Percentiles rank a stretch among this genome's conserved stretches.
Evolutionary conservation across 2,888 invertebrate genomes (phyloP).

Genomic region (Platerodrilus igneus): DNA sequence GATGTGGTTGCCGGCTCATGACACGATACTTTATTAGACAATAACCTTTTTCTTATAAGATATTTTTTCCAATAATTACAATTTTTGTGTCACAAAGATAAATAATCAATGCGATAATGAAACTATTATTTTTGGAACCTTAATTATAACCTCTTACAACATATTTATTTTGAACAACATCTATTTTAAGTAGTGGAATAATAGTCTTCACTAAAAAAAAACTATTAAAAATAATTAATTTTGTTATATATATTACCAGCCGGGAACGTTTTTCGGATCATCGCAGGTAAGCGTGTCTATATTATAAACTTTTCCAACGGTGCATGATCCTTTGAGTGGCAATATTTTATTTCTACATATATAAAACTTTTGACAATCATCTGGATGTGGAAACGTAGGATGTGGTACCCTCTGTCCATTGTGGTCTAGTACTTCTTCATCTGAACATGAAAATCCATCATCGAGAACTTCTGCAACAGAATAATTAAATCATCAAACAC

Average conservation of each 20-base stretch:
- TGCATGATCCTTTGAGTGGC: slow-evolving; percentile 72
- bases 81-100: too few species aligned
- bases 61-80: too few species aligned
- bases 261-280: slow-evolving; percentile 68
- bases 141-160: too few species aligned
- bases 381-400: slow-evolving; percentile 73
- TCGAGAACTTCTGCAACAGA: slow-evolving; percentile 58
- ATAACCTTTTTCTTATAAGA: too few species aligned
- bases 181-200: too few species aligned
- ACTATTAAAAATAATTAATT: slow-evolving; percentile 4
- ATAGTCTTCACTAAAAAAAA: slow-evolving; percentile 39
- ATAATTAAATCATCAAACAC: too few species aligned
- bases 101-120: too few species aligned
- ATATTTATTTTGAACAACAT: too few species aligned
- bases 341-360: slow-evolving; percentile 73
- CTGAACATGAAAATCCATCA: slow-evolving; percentile 74
- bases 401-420: slow-evolving; percentile 67
- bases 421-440: slow-evolving; percentile 61
- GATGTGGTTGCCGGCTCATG: too few species aligned
- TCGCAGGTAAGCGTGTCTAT: slow-evolving; percentile 73
- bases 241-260: slow-evolving; percentile 58
- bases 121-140: too few species aligned
- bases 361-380: slow-evolving; percentile 79
- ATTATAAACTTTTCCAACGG: slow-evolving; percentile 71
- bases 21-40: too few species aligned